Base-by-base conservation (phyloP, 2,888 invertebrate species). In the Morpho helenor region DNA sequence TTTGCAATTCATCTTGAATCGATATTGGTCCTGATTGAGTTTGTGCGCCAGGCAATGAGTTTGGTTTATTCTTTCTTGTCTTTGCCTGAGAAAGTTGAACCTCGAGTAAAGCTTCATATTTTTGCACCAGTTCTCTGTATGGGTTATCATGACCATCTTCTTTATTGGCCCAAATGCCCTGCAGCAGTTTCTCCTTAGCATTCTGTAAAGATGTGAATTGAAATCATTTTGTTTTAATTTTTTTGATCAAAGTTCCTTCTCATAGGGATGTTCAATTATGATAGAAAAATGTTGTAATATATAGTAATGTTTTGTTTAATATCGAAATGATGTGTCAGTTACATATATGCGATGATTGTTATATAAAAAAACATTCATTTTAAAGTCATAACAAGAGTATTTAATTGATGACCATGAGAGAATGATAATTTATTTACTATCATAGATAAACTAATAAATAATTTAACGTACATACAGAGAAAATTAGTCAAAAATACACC, bases 71-170 rank as follows among this genome's bases (percentile, higher is more conserved):
- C 73, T 87, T 92, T 70, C 76, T 82, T 66, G 88, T 91, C 72
- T 86, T 92, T 51, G 91, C 91, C 58, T 94, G 93, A 61, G 93
- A 92, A 65, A 94, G 87, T 74, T 96, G 95, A 46, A 96, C 94
- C 76, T 95, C 95, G 41, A 96, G 84, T 55, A 96, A 87, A 40
- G 96, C 96, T 82, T 96, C 96, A 79, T 96, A 97, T 79, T 96
- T 96, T 78, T 96, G 95, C 54, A 96, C 96, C 68, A 97, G 88
- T 58, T 94, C 95, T 74, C 95, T 92, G 82, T 96, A 96, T 0
- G 95, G 94, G 79, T 95, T 95, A 64, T 91, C 92, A 68, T 88
- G 87, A 63, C 87, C 87, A 67, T 89, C 87, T 73, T 86, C 89
- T 73, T 89, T 90, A 70, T 90, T 90, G 51, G 90, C 90, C 90